A percentile compares a stretch with the other conserved stretches of the same genome.
Evolutionary conservation across 64 coral and sea anemone species (phyloP).

Genomic region (Trachythela sp.): DNA sequence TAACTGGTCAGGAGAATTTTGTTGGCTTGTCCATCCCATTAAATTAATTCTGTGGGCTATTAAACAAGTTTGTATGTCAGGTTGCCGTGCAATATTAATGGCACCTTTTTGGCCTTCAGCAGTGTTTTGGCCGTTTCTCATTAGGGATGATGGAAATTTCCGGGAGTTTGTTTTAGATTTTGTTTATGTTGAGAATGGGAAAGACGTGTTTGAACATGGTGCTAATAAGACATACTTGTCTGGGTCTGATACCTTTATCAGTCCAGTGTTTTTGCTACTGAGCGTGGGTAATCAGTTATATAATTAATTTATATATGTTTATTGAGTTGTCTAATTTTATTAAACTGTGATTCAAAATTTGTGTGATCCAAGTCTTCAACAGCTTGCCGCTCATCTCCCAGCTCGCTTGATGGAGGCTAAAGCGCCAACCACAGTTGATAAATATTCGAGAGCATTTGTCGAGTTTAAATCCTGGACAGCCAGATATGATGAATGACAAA

Average conservation of each 20-base stretch:
- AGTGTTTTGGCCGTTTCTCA: too few relatives aligned
- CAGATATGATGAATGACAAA: not conserved
- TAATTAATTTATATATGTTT: not conserved
- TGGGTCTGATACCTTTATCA: constrained; percentile 23
- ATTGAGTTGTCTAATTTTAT: not conserved
- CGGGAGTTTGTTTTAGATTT: too few relatives aligned
- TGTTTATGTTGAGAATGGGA: too few relatives aligned
- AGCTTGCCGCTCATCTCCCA: not conserved
- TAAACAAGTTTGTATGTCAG: not conserved
- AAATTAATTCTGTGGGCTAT: not conserved
- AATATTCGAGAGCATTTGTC: not conserved
- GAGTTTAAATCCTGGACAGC: not conserved
- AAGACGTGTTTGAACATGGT: not conserved
- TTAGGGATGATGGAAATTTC: too few relatives aligned
- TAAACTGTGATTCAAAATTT: too few relatives aligned
- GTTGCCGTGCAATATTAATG: not conserved
- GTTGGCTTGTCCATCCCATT: not conserved
- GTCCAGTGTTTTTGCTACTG: not conserved
- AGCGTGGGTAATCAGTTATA: not conserved
- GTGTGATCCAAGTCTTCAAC: constrained; percentile 12
- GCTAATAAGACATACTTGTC: not conserved
- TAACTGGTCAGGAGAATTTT: not conserved
- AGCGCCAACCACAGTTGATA: constrained; percentile 21
- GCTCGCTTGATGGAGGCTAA: not conserved
- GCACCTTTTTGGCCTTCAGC: not conserved